These are phyloP conservation scores for Lycaena phlaeas DNA, from an alignment of 2,888 invertebrate genomes.

Conservation along the genomic window DNA sequence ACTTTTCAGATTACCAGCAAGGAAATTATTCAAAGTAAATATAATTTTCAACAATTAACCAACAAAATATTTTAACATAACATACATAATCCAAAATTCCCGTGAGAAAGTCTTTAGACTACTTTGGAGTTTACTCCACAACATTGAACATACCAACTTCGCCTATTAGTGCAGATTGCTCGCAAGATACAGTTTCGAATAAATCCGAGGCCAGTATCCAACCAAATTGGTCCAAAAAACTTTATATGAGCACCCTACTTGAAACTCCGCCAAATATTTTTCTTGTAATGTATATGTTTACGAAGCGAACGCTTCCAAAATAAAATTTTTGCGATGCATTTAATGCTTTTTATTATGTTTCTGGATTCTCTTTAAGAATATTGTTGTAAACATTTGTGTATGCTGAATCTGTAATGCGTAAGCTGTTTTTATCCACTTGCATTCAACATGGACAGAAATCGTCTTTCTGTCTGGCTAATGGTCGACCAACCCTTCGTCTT, in stretches of 20 bases:
- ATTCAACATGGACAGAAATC: too few species aligned
- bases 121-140: constrained; percentile 14
- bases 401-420: too few species aligned
- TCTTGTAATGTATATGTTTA: constrained; percentile 17
- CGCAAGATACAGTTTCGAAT: constrained; percentile 21
- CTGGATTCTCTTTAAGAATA: constrained; percentile 11
- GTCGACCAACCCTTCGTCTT: too few species aligned
- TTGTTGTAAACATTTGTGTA: too few species aligned
- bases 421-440: too few species aligned
- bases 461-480: too few species aligned
- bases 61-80: neutral
- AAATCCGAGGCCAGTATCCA: constrained; percentile 18
- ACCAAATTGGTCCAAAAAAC: constrained; percentile 22
- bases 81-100: neutral
- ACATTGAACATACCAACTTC: constrained; percentile 19
- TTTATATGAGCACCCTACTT: constrained; percentile 19
- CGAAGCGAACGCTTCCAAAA: constrained; percentile 1
- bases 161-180: constrained; percentile 22
- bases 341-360: constrained; percentile 7
- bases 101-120: constrained; percentile 14
- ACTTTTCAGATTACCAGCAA: too few species aligned
- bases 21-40: too few species aligned
- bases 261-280: constrained; percentile 22
- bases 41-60: too few species aligned
- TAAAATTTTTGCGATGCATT: neutral